Conservation (phyloP, 1,140 invertebrate genomes). For the Fopius arisanus region DNA sequence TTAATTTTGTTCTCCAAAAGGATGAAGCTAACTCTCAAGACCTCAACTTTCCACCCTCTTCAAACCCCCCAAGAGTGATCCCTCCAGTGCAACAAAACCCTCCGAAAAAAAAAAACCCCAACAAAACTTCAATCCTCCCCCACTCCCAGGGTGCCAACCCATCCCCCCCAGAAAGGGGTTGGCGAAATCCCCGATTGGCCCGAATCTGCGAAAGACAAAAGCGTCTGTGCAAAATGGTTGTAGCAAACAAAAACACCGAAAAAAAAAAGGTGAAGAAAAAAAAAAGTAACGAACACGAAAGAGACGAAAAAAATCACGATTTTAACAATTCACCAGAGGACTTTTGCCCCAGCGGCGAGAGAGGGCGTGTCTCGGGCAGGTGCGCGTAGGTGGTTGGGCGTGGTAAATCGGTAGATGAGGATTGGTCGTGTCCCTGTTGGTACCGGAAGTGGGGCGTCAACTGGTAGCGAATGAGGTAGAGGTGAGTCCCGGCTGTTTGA, state of each 20-base stretch:
- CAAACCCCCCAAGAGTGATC: neutral
- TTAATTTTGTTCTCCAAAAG: too few relatives aligned
- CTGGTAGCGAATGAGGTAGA: neutral
- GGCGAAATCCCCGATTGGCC: neutral
- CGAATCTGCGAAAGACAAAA: neutral
- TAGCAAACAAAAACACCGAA: neutral
- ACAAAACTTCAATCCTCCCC: neutral
- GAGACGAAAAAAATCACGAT: neutral
- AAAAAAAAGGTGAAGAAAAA: neutral
- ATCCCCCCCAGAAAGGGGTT: too few relatives aligned
- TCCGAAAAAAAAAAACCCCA: neutral
- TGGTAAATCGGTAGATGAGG: slow-evolving; percentile 19
- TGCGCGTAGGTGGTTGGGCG: slow-evolving; percentile 43
- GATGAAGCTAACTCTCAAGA: neutral
- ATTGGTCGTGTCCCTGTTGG: slow-evolving; percentile 27
- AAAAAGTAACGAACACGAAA: too few relatives aligned
- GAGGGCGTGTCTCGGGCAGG: slow-evolving; percentile 38
- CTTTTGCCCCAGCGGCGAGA: neutral
- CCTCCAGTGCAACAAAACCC: neutral
- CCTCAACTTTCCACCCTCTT: neutral
- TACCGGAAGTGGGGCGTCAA: slow-evolving; percentile 35
- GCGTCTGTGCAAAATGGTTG: neutral
- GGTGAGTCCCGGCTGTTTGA: neutral
- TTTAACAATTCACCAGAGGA: neutral
- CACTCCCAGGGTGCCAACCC: neutral